Evolutionary conservation across 2,888 invertebrate genomes (phyloP).

Genomic region (Epinotia nisella): DNA sequence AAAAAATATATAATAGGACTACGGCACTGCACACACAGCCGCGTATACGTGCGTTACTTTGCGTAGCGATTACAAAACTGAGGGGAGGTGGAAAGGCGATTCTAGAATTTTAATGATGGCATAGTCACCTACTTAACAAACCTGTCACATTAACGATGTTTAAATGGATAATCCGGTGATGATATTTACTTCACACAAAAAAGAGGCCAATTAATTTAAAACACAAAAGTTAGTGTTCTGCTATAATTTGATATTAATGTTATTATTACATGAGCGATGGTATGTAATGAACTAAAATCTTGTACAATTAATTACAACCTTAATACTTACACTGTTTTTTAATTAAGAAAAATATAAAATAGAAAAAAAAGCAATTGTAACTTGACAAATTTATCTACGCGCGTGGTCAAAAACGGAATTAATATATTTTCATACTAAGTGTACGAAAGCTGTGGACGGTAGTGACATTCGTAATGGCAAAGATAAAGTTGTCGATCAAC

Average conservation of each 20-base stretch:
- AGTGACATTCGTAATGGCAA: not conserved
- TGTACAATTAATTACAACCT: not conserved
- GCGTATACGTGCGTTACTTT: conserved; percentile 53
- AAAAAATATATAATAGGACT: not conserved
- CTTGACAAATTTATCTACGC: not conserved
- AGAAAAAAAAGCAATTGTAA: not conserved
- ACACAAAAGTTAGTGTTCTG: too few species aligned
- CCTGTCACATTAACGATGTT: conserved; percentile 35
- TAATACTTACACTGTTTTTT: not conserved
- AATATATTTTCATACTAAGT: not conserved
- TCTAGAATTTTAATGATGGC: conserved; percentile 65
- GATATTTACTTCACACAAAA: not conserved
- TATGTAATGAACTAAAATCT: too few species aligned
- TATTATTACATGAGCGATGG: too few species aligned
- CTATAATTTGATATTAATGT: too few species aligned
- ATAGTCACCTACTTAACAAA: conserved; percentile 53
- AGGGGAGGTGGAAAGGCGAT: conserved; percentile 50
- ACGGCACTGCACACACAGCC: conserved; percentile 27
- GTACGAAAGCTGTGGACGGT: not conserved
- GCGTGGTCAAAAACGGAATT: not conserved
- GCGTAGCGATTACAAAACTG: conserved; percentile 56
- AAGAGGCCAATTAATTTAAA: not conserved
- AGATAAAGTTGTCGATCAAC: conserved; percentile 10
- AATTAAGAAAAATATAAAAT: not conserved
- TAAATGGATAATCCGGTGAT: conserved; percentile 10